A percentile compares a stretch with the other conserved stretches of the same genome.
These are phyloP conservation scores for Numenius arquata DNA, from an alignment of 2,113 vertebrate species.

Conservation along the genomic window DNA sequence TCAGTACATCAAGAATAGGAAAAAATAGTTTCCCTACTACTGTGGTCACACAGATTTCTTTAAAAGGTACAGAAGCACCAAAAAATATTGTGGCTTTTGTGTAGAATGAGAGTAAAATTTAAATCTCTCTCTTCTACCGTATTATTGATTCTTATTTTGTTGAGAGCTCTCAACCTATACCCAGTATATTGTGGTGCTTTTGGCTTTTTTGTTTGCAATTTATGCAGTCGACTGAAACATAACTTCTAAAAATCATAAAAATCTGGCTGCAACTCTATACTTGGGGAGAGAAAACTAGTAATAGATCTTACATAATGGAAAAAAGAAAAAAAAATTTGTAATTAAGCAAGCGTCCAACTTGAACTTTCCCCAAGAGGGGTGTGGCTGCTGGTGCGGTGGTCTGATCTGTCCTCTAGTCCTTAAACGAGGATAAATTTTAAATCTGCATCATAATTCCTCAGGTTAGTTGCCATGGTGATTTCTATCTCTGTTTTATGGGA, in stretches of 20 bases:
- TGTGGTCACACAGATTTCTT: not conserved
- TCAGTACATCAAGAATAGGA: not conserved
- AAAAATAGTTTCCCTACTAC: not conserved
- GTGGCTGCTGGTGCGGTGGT: not conserved
- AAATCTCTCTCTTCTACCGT: not conserved
- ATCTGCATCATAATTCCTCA: not conserved
- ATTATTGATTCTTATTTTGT: not conserved
- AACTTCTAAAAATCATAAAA: not conserved
- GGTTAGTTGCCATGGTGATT: conserved; percentile 2
- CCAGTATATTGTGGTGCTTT: not conserved
- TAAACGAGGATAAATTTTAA: not conserved
- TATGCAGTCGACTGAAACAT: not conserved
- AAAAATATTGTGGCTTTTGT: not conserved
- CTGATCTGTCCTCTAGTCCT: not conserved
- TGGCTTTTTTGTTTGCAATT: not conserved
- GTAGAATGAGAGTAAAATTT: not conserved
- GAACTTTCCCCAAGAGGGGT: not conserved
- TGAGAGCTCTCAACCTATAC: not conserved
- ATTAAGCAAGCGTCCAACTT: not conserved
- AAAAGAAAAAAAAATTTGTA: not conserved
- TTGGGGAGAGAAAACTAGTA: not conserved
- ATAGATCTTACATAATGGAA: not conserved
- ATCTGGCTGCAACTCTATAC: not conserved
- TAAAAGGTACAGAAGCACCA: not conserved
- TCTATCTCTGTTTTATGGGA: not conserved